Percentiles rank a stretch among this genome's conserved stretches.
phyloP scores from a whole-genome alignment of 1,140 invertebrate species.

The Homalodisca vitripennis region DNA sequence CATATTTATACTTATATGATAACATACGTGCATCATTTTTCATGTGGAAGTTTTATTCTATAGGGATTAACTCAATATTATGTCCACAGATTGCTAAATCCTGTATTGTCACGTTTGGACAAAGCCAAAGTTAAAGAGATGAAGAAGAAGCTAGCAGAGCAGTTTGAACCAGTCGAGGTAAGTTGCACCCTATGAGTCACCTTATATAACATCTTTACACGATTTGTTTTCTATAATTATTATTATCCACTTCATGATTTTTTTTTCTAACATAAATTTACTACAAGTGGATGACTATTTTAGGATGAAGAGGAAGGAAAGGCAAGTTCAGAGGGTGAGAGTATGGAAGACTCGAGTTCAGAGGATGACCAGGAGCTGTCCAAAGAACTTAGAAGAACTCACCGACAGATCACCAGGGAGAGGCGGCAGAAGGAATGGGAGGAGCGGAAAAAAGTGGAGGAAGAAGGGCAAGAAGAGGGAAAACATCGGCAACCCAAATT shows the following conservation, averaged over 20 bases:
- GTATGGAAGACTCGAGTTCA: slow-evolving; percentile 52
- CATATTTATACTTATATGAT: too few species aligned
- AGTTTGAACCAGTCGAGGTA: slow-evolving; percentile 56
- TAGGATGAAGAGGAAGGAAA: slow-evolving; percentile 48
- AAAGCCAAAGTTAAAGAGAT: slow-evolving; percentile 62
- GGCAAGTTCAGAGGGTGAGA: slow-evolving; percentile 47
- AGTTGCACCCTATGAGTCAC: too few species aligned
- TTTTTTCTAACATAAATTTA: too few species aligned
- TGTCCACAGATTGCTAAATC: slow-evolving; percentile 72
- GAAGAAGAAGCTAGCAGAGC: slow-evolving; percentile 48
- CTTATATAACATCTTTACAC: slow-evolving; percentile 45
- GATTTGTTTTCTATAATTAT: slow-evolving; percentile 5
- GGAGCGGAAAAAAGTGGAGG: slow-evolving; percentile 47
- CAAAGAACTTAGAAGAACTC: slow-evolving; percentile 77
- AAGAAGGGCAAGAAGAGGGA: slow-evolving; percentile 43
- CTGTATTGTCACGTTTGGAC: slow-evolving; percentile 79
- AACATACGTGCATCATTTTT: too few species aligned
- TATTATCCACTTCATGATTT: neutral
- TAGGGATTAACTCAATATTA: neutral
- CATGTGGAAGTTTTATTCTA: slow-evolving; percentile 9
- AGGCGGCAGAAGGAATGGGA: slow-evolving; percentile 47
- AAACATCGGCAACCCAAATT: slow-evolving; percentile 56
- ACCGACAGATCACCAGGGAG: slow-evolving; percentile 49
- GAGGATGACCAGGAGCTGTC: slow-evolving; percentile 78
- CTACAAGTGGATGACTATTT: too few species aligned